A percentile compares a stretch with the other conserved stretches of the same genome.
Conservation (phyloP, 2,888 invertebrate species). For the Ptilodon capucinus region DNA sequence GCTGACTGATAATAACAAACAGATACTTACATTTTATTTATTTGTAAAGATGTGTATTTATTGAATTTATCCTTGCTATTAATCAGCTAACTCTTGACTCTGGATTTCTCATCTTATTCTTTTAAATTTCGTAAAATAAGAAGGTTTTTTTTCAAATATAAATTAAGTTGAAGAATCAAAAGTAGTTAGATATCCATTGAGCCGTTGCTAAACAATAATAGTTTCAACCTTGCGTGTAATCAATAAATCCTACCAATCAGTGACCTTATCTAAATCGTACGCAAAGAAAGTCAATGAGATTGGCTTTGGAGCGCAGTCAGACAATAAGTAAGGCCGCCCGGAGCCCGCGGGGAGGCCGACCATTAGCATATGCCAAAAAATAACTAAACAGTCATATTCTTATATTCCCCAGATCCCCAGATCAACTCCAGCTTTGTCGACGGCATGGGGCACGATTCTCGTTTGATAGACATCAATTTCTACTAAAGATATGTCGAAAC, state of each 20-base stretch:
- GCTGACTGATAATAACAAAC: no score
- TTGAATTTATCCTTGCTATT: no score
- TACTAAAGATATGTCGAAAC: no score
- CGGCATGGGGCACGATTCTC: no score
- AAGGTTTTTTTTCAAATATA: background rate
- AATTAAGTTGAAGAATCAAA: background rate
- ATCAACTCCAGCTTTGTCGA: no score
- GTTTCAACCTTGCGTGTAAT: background rate
- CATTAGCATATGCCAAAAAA: constrained; percentile 3
- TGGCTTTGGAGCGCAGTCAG: background rate
- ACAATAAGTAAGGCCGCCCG: constrained; percentile 2
- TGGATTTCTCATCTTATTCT: no score
- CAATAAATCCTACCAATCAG: background rate
- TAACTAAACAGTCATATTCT: background rate
- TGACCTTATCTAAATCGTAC: constrained; percentile 1
- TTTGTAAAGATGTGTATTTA: no score
- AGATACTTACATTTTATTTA: no score
- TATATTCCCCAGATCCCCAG: no score
- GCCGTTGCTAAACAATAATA: background rate
- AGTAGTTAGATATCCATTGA: background rate
- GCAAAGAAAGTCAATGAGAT: background rate
- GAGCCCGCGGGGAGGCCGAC: constrained; percentile 2
- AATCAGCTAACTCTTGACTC: no score
- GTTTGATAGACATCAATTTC: no score
- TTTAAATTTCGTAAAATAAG: no score